Conservation (phyloP, 1,140 invertebrate genomes). For the Bombus terrestris region DNA sequence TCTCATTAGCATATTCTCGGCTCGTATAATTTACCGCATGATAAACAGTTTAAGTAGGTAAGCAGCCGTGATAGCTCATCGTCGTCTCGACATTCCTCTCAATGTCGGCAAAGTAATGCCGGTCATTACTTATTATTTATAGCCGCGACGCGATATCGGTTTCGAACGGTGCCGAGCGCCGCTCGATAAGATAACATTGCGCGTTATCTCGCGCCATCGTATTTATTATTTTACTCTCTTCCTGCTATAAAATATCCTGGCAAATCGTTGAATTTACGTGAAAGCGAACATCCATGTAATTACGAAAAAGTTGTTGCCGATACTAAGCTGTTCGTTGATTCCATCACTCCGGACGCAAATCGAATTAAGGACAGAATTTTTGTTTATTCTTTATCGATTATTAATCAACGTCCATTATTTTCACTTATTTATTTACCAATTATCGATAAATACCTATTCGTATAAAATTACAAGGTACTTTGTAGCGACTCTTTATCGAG, state of each 20-base stretch:
- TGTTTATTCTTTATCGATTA: background rate
- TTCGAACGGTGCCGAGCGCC: background rate
- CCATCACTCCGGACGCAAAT: background rate
- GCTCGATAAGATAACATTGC: background rate
- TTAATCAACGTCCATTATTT: no score
- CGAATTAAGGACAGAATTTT: background rate
- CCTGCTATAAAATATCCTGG: background rate
- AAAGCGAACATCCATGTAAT: no score
- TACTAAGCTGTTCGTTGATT: background rate
- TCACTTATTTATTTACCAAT: no score
- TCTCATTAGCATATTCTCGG: conserved; percentile 53
- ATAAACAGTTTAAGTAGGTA: conserved; percentile 55
- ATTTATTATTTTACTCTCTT: background rate
- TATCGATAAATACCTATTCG: no score
- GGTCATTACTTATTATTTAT: conserved; percentile 42
- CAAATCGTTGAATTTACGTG: background rate
- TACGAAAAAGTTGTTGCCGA: no score
- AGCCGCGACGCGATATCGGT: background rate
- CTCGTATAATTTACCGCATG: conserved; percentile 54
- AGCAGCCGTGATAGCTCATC: conserved; percentile 46
- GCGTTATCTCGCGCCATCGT: background rate
- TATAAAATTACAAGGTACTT: no score
- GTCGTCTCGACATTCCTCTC: conserved; percentile 50
- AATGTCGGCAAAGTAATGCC: conserved; percentile 49
- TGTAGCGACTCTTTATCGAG: no score